Evolutionary conservation across 2,888 invertebrate genomes (phyloP).

Genomic region (Xylocampa areola): DNA sequence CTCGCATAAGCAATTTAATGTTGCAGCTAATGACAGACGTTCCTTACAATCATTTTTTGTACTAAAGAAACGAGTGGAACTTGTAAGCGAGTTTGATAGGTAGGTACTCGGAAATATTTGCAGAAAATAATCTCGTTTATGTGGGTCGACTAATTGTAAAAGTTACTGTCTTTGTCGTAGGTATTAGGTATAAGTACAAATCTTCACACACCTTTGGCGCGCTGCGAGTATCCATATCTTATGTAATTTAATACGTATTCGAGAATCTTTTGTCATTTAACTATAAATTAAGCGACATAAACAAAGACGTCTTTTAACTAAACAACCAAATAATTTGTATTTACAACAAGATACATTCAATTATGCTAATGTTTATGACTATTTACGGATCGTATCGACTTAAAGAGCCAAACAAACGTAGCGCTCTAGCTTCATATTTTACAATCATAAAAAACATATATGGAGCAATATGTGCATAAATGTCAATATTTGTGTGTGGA

Average conservation of each 20-base stretch:
- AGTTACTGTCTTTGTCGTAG: slow-evolving; percentile 8
- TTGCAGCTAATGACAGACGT: slow-evolving; percentile 40
- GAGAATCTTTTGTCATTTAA: slow-evolving; percentile 63
- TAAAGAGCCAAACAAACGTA: slow-evolving; percentile 77
- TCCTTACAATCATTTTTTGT: slow-evolving; percentile 28
- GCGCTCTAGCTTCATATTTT: slow-evolving; percentile 86
- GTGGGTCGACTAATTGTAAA: slow-evolving; percentile 12
- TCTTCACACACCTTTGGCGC: slow-evolving; percentile 9
- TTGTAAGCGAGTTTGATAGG: slow-evolving; percentile 17
- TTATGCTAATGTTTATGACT: slow-evolving; percentile 87
- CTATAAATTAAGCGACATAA: slow-evolving; percentile 75
- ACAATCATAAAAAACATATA: slow-evolving; percentile 88
- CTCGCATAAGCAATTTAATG: slow-evolving; percentile 47
- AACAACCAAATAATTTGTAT: slow-evolving; percentile 81
- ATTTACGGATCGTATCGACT: slow-evolving; percentile 80
- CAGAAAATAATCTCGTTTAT: slow-evolving; percentile 11
- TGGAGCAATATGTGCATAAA: slow-evolving; percentile 90
- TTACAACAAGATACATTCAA: slow-evolving; percentile 82
- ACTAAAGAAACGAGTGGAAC: slow-evolving; percentile 28
- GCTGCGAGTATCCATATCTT: slow-evolving; percentile 22
- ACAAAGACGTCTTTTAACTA: slow-evolving; percentile 76
- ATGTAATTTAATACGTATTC: slow-evolving; percentile 42
- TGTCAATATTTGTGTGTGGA: slow-evolving; percentile 84
- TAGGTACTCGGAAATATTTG: slow-evolving; percentile 10
- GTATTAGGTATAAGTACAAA: slow-evolving; percentile 1